Percentiles rank a stretch among this genome's conserved stretches.
Evolutionary conservation across 2,888 invertebrate species (phyloP).

Genomic region (Pyrrhosoma nymphula): DNA sequence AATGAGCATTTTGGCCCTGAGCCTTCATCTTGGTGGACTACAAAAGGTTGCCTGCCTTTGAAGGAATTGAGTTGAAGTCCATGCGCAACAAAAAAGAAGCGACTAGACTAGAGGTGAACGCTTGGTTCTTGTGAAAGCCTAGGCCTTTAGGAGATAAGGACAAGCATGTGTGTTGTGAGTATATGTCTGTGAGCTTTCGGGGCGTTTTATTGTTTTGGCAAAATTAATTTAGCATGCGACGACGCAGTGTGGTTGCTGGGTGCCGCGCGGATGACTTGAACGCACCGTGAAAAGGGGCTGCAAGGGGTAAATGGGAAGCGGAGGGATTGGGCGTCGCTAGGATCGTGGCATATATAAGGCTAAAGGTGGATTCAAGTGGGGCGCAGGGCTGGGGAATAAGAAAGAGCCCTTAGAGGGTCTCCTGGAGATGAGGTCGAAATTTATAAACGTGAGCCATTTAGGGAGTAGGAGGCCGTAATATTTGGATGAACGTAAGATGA

Average conservation of each 20-base stretch:
- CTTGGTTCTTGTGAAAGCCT: background rate
- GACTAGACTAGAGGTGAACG: background rate
- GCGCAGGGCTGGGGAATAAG: background rate
- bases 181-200: background rate
- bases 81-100: background rate
- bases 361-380: constrained; percentile 3
- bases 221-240: constrained; percentile 61
- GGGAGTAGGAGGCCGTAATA: constrained; percentile 46
- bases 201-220: constrained; percentile 56
- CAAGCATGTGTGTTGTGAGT: background rate
- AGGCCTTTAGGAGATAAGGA: constrained; percentile 30
- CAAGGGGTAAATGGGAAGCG: background rate
- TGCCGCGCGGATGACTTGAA: background rate
- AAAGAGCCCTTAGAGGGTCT: constrained; percentile 47
- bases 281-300: background rate
- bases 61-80: background rate
- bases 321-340: background rate
- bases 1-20: background rate
- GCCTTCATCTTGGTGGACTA: background rate
- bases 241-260: constrained; percentile 48
- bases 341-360: background rate
- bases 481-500: constrained; percentile 33
- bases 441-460: constrained; percentile 58
- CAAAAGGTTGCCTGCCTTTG: background rate
- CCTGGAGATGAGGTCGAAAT: constrained; percentile 61